A percentile compares a stretch with the other conserved stretches of the same genome.
Conservation (phyloP, 37 sponge, comb jelly and placozoan genomes). For the Sycon ciliatum region DNA sequence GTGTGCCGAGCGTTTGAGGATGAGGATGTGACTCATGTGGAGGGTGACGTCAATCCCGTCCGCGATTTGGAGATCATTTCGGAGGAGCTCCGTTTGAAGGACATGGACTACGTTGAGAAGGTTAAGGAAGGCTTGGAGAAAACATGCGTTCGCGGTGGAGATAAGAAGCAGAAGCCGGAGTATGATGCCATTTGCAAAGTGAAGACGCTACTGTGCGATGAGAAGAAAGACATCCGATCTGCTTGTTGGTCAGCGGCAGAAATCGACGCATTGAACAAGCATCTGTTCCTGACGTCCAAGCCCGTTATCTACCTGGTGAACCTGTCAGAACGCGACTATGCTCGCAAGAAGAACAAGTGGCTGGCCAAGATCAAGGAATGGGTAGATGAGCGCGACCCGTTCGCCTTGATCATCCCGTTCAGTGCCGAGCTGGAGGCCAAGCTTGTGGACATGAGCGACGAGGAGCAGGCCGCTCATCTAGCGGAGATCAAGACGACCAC, state of each 20-base stretch:
- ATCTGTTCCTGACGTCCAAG: conserved; percentile 82
- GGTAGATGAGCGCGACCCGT: conserved; percentile 68
- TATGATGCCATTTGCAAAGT: conserved; percentile 53
- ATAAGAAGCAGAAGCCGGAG: conserved; percentile 74
- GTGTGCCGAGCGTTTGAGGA: conserved; percentile 66
- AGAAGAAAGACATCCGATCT: conserved; percentile 66
- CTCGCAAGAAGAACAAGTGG: conserved; percentile 95
- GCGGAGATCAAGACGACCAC: conserved; percentile 21
- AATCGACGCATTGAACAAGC: conserved; percentile 88
- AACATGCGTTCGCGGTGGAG: conserved; percentile 61
- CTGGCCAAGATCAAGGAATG: conserved; percentile 86
- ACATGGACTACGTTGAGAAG: conserved; percentile 32
- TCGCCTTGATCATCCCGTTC: conserved; percentile 78
- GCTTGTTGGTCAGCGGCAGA: conserved; percentile 51
- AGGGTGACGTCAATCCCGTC: conserved; percentile 90
- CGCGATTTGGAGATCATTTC: conserved; percentile 87
- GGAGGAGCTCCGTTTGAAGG: conserved; percentile 76
- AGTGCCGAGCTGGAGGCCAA: conserved; percentile 72
- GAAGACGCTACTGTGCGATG: conserved; percentile 24
- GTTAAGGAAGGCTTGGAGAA: conserved; percentile 56
- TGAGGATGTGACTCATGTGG: conserved; percentile 90
- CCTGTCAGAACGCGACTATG: conserved; percentile 84
- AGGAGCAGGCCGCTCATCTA: conserved; percentile 16
- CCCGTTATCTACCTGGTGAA: conserved; percentile 92
- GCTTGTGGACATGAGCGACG: conserved; percentile 38